Evolutionary conservation across 2,113 vertebrate genomes (phyloP).

Genomic region (Girardinichthys multiradiatus): DNA sequence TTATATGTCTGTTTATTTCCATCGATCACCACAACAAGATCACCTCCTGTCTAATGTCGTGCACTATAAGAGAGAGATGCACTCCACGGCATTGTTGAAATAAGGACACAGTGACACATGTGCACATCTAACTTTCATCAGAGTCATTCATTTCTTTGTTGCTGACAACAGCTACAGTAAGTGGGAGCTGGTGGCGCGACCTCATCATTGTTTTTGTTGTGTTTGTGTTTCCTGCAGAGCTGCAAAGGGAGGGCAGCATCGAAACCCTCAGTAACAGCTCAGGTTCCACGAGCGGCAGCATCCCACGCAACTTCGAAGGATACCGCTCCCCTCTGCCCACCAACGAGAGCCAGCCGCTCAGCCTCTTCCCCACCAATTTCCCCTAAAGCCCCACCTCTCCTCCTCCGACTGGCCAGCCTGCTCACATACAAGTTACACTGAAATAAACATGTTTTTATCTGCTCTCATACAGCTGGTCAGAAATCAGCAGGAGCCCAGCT

Average conservation of each 20-base stretch:
- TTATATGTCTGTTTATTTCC: too few species aligned
- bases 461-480: too few species aligned
- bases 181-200: too few species aligned
- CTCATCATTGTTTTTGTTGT: not conserved
- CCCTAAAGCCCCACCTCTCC: conserved; percentile 71
- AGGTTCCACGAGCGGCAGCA: conserved; percentile 96
- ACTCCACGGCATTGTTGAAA: too few species aligned
- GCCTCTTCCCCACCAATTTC: conserved; percentile 93
- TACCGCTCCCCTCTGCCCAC: conserved; percentile 95
- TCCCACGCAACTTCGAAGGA: conserved; percentile 95
- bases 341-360: conserved; percentile 96
- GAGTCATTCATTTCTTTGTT: too few species aligned
- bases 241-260: conserved; percentile 98
- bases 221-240: conserved; percentile 81
- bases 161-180: not conserved
- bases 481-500: too few species aligned
- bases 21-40: too few species aligned
- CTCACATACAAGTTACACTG: conserved; percentile 6
- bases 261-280: conserved; percentile 99
- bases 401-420: not conserved
- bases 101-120: not conserved
- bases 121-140: too few species aligned
- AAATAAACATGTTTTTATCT: not conserved
- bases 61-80: too few species aligned
- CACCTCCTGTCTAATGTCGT: too few species aligned